These are phyloP conservation scores for Ptychochromis oligacanthus DNA, from an alignment of 2,113 vertebrate genomes.

Conservation along the genomic window DNA sequence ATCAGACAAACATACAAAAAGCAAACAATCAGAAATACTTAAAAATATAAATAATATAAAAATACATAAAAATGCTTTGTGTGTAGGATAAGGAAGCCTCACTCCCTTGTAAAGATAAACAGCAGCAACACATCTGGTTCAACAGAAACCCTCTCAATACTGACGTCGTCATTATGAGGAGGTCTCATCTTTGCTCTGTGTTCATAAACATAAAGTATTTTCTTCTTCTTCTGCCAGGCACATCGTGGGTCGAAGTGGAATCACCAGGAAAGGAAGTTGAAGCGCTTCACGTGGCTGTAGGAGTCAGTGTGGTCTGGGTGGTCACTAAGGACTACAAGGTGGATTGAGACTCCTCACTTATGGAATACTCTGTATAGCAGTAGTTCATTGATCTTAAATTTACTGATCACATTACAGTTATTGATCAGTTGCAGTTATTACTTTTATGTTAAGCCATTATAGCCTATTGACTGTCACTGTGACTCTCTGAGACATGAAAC, in stretches of 20 bases:
- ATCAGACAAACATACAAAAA: background rate
- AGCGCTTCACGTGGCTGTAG: slow-evolving; percentile 88
- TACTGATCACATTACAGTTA: too few relatives aligned
- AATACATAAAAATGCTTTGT: background rate
- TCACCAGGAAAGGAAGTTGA: slow-evolving; percentile 88
- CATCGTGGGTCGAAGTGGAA: slow-evolving; percentile 87
- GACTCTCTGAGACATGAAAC: too few relatives aligned
- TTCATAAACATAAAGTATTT: background rate
- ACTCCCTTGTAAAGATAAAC: background rate
- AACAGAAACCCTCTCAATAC: background rate
- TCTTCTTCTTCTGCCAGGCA: slow-evolving; percentile 57
- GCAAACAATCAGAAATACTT: too few relatives aligned
- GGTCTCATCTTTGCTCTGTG: background rate
- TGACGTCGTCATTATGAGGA: background rate
- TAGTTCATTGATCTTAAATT: too few relatives aligned
- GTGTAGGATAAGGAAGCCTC: background rate
- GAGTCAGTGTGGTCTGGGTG: slow-evolving; percentile 92
- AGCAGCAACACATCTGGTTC: background rate
- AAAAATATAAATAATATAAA: too few relatives aligned
- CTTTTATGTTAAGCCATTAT: too few relatives aligned
- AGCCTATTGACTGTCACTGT: too few relatives aligned
- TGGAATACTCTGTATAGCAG: background rate
- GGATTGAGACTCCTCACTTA: slow-evolving; percentile 44
- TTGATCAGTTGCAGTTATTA: too few relatives aligned
- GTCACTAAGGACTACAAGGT: slow-evolving; percentile 95